phyloP scores from a whole-genome alignment of 2,797 vertebrate genomes.

The Paratrypauchen microcephalus region DNA sequence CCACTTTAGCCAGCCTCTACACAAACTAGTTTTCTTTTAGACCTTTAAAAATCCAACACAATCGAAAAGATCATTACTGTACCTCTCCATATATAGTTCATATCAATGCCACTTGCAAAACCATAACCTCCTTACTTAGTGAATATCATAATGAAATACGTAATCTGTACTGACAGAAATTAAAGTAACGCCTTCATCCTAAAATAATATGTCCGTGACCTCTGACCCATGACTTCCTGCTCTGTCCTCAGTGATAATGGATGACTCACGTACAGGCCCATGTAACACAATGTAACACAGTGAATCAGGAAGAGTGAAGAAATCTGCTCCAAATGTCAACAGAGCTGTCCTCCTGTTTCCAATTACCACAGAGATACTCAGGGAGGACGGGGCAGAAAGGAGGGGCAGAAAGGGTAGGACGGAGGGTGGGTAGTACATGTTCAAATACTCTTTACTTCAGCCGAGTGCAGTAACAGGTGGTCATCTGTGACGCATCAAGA shows the following conservation, averaged over 20 bases:
- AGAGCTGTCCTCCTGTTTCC: constrained; percentile 48
- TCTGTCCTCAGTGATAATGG: constrained; percentile 24
- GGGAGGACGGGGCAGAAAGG: constrained; percentile 37
- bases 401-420: constrained; percentile 9
- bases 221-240: constrained; percentile 16
- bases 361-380: constrained; percentile 47
- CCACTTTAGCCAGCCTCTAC: no score
- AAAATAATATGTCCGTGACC: background rate
- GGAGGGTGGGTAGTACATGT: constrained; percentile 18
- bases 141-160: background rate
- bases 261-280: constrained; percentile 11
- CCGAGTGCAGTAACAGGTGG: constrained; percentile 28
- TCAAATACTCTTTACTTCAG: constrained; percentile 32
- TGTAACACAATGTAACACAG: background rate
- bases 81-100: no score
- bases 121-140: background rate
- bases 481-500: constrained; percentile 1
- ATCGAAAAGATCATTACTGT: no score
- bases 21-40: no score
- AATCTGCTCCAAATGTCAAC: constrained; percentile 55
- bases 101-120: background rate
- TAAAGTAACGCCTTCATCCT: background rate
- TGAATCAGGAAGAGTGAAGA: constrained; percentile 53
- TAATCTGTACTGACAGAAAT: background rate
- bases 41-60: no score